Conservation (phyloP, 2,888 invertebrate species). For the Trachelus tabidus region DNA sequence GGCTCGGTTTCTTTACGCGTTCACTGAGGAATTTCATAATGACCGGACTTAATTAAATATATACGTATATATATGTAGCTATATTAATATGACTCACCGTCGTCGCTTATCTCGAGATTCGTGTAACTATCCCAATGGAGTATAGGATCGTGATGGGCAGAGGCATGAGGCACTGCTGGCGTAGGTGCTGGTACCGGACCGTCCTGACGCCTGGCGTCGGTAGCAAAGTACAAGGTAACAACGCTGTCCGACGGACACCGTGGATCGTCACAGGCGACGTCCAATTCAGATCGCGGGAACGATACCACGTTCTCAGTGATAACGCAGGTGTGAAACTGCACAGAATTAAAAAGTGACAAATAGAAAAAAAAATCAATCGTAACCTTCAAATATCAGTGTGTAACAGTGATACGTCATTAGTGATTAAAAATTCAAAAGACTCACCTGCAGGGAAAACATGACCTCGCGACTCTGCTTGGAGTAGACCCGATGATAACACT, state of each 20-base stretch:
- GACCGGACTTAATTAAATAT: background rate
- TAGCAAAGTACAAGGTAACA: constrained; percentile 86
- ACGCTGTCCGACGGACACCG: constrained; percentile 86
- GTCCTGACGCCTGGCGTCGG: constrained; percentile 69
- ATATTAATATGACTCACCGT: constrained; percentile 59
- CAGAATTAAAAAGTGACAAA: background rate
- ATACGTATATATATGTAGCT: constrained; percentile 8
- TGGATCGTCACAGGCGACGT: constrained; percentile 84
- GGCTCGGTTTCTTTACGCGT: background rate
- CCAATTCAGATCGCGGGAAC: constrained; percentile 88
- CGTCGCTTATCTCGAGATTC: constrained; percentile 68
- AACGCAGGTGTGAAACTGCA: constrained; percentile 94
- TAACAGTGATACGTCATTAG: background rate
- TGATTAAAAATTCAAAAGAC: background rate
- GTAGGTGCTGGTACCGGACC: constrained; percentile 77
- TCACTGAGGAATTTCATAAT: background rate
- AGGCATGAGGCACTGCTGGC: constrained; percentile 77
- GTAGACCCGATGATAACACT: constrained; percentile 82
- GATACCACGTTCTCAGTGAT: constrained; percentile 86
- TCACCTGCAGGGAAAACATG: constrained; percentile 63
- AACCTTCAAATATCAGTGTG: background rate
- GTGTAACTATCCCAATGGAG: constrained; percentile 84
- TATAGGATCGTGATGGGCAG: constrained; percentile 77
- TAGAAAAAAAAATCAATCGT: background rate
- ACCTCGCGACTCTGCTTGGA: constrained; percentile 63